These are phyloP conservation scores for Bettongia penicillata DNA, from an alignment of 2,113 vertebrate species.

Conservation along the genomic window DNA sequence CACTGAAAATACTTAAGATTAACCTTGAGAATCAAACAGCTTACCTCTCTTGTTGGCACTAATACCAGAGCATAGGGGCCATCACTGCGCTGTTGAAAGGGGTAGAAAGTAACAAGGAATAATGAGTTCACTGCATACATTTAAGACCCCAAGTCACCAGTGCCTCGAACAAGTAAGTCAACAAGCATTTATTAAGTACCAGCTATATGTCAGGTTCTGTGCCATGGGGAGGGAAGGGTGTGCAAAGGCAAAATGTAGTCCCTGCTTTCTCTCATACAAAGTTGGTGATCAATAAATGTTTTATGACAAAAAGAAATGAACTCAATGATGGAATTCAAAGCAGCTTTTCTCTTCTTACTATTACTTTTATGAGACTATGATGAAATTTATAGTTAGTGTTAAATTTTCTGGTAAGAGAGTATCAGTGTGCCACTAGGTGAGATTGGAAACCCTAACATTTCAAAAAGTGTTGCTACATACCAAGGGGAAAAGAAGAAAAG, in stretches of 20 bases:
- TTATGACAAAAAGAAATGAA: background rate
- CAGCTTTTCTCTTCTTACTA: background rate
- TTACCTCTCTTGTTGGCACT: constrained; percentile 97
- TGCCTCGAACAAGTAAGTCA: background rate
- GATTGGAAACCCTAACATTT: constrained; percentile 66
- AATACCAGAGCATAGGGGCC: constrained; percentile 94
- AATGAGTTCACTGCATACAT: background rate
- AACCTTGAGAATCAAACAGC: background rate
- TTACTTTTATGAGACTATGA: background rate
- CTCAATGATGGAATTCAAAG: constrained; percentile 46
- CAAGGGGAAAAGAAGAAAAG: constrained; percentile 39
- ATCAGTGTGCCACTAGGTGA: background rate
- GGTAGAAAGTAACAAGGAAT: constrained; percentile 11
- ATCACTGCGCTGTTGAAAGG: constrained; percentile 86
- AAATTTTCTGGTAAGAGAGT: constrained; percentile 57
- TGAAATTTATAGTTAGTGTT: constrained; percentile 8
- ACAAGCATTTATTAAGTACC: background rate
- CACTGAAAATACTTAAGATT: background rate
- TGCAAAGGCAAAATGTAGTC: background rate
- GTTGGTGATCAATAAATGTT: background rate
- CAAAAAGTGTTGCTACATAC: constrained; percentile 62
- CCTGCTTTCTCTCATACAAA: background rate
- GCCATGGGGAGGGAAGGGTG: fast-evolving
- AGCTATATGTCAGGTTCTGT: background rate
- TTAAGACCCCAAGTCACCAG: background rate